Evolutionary conservation across 2,113 vertebrate species (phyloP).

Genomic region (Excalfactoria chinensis): DNA sequence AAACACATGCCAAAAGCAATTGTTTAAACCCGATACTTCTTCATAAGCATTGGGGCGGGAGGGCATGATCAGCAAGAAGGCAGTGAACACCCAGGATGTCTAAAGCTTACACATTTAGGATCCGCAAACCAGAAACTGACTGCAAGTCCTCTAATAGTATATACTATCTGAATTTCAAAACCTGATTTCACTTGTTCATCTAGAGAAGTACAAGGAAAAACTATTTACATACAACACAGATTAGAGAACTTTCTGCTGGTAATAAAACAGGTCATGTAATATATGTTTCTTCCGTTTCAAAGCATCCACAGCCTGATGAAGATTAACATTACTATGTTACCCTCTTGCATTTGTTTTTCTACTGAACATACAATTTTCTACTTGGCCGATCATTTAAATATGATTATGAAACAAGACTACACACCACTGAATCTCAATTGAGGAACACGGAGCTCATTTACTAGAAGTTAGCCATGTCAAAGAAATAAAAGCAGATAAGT

Average conservation of each 20-base stretch:
- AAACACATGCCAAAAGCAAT: background rate
- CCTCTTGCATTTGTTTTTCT: background rate
- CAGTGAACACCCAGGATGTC: background rate
- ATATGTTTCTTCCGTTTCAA: background rate
- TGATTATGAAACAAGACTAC: slow-evolving; percentile 21
- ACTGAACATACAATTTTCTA: slow-evolving; percentile 37
- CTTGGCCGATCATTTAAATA: slow-evolving; percentile 12
- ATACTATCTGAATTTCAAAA: background rate
- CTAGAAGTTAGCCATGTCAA: background rate
- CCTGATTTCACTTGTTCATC: background rate
- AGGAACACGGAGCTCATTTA: background rate
- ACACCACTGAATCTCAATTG: background rate
- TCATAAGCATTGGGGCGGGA: background rate
- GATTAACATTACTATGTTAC: background rate
- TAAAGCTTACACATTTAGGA: background rate
- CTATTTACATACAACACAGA: background rate
- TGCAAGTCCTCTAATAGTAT: background rate
- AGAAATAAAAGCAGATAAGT: background rate
- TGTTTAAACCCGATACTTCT: background rate
- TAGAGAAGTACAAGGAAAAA: background rate
- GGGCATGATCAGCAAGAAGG: background rate
- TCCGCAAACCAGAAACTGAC: background rate
- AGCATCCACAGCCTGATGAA: background rate
- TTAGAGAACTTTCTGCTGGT: background rate
- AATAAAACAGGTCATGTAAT: background rate